Evolutionary conservation across 2,113 vertebrate genomes (phyloP).

Genomic region (Nipponia nippon): DNA sequence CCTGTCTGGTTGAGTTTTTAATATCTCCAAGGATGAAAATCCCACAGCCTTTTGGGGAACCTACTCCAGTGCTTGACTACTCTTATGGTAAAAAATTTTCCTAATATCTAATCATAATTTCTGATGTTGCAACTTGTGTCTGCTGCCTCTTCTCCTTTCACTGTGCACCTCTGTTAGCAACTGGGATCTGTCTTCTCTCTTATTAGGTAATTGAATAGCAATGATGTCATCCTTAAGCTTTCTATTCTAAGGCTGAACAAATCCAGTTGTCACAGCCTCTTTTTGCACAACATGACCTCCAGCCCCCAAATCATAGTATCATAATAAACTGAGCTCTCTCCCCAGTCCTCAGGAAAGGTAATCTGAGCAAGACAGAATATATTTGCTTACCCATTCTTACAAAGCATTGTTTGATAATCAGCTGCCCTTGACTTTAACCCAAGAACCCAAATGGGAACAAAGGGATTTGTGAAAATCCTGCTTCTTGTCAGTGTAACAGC

Average conservation of each 20-base stretch:
- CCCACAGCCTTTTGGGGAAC: background rate
- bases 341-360: background rate
- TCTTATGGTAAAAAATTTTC: background rate
- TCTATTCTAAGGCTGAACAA: background rate
- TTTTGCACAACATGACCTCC: background rate
- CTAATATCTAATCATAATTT: background rate
- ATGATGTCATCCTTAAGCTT: background rate
- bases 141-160: background rate
- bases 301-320: background rate
- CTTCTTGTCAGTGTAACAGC: background rate
- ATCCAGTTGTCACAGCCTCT: accelerated
- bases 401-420: background rate
- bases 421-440: background rate
- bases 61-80: background rate
- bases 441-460: background rate
- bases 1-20: background rate
- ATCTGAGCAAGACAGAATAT: background rate
- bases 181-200: background rate
- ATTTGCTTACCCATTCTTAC: background rate
- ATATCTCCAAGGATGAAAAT: background rate
- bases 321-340: background rate
- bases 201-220: background rate
- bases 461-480: background rate
- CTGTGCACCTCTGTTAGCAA: background rate
- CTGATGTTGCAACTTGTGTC: background rate